Evolutionary conservation across 2,113 vertebrate genomes (phyloP), one percentile per base, ranked within the genome.

Genomic region (Lepus americanus): DNA sequence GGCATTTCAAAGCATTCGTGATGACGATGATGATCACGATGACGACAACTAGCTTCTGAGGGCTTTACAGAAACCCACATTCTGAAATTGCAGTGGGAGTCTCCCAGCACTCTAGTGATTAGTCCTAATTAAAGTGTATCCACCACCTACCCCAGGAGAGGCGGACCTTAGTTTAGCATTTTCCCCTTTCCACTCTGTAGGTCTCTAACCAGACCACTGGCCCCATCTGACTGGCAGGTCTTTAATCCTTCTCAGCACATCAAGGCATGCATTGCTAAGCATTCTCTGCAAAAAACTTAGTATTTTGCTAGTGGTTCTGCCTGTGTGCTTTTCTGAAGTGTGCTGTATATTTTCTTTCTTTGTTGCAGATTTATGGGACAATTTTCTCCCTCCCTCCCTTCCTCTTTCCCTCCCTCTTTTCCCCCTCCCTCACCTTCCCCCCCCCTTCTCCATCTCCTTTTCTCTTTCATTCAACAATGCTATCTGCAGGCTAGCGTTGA

Each of bases 391-490:
- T 92, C 94, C 87, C 88, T 86, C 17, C 2, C 33, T 27, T 10
- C 16, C 39, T 59, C 59, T 53, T 3, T 29, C 44, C 31, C 22
- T 23, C 59, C 16, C 39, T 59, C 59, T 53, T 3, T 29, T 33
- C 31, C 22, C 17, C 59, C 8, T 69, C 92, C 27, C 2, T 1
- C 4, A 22, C 20, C 1, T 64, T 91, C 67, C 25, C 1, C 13
- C 13, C 53, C 16, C 55, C 25, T n/a, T 22, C 5, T 49, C 89
- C 53, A 44, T 33, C 77, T 59, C 77, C n/a, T 95, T 92, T 93
- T 86, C 53, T 9, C 69, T 70, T 80, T 1, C 90, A 74, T 96
- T 97, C 96, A 97, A 87, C 49, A 85, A 64, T 79, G 94, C 95
- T 97, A 98, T 96, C 89, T 97, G 92, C 0, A 1, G 9, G 36